A percentile compares a stretch with the other conserved stretches of the same genome.
phyloP scores from a whole-genome alignment of 2,113 vertebrate genomes.

The Saccopteryx leptura region DNA sequence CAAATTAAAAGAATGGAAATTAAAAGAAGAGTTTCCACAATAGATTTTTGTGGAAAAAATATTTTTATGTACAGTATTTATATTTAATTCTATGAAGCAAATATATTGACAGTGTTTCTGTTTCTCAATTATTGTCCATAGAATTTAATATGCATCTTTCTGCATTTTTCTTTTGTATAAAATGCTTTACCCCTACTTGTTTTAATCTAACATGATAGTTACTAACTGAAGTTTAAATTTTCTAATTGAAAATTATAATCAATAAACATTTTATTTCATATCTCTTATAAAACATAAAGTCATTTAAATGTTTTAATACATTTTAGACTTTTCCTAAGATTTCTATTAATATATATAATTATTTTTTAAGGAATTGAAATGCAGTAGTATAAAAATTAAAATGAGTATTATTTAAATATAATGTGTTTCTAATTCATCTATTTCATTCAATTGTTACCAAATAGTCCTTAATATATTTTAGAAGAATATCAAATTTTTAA shows the following conservation, averaged over 20 bases:
- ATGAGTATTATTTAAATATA: not conserved
- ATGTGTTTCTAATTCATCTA: not conserved
- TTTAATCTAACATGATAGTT: not conserved
- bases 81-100: not conserved
- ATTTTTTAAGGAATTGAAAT: constrained; percentile 4
- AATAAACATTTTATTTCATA: not conserved
- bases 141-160: not conserved
- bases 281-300: not conserved
- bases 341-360: not conserved
- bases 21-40: not conserved
- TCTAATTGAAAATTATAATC: not conserved
- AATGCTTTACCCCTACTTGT: not conserved
- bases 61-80: too few relatives aligned
- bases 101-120: not conserved
- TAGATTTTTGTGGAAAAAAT: not conserved
- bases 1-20: not conserved
- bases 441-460: not conserved
- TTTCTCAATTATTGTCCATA: not conserved
- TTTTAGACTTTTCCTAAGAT: not conserved
- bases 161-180: not conserved
- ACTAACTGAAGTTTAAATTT: constrained; percentile 5
- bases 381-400: not conserved
- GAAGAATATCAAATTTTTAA: not conserved
- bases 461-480: not conserved
- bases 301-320: constrained; percentile 4